Evolutionary conservation across 2,797 vertebrate genomes (phyloP).

Genomic region (Semaprochilodus insignis): DNA sequence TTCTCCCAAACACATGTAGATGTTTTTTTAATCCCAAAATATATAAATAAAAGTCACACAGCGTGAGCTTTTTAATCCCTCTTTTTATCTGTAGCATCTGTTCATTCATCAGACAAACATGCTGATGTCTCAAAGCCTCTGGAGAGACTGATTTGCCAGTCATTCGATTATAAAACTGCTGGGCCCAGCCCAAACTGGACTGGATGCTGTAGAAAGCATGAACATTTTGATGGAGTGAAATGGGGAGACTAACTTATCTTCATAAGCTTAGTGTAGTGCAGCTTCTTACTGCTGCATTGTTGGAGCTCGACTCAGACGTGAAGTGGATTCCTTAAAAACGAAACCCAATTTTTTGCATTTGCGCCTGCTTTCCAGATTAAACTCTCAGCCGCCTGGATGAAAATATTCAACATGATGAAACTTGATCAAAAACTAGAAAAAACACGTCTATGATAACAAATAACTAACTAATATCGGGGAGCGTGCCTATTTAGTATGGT

Average conservation of each 20-base stretch:
- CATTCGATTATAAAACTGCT: not conserved
- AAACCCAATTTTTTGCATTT: not conserved
- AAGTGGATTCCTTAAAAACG: not conserved
- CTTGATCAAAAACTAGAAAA: too few species aligned
- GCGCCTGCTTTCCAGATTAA: not conserved
- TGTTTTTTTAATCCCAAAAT: not conserved
- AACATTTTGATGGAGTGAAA: not conserved
- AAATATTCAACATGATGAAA: not conserved
- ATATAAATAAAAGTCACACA: not conserved
- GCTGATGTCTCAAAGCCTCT: not conserved
- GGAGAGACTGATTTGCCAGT: not conserved
- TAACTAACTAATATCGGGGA: too few species aligned
- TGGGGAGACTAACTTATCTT: not conserved
- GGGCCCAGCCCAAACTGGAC: not conserved
- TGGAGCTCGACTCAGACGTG: not conserved
- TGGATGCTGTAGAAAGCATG: not conserved
- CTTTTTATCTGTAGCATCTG: constrained; percentile 1
- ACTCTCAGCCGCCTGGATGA: not conserved
- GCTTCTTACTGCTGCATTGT: not conserved
- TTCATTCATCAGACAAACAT: not conserved
- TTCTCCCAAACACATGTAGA: not conserved
- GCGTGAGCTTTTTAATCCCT: not conserved
- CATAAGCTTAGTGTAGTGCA: not conserved
- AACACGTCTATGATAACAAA: too few species aligned
- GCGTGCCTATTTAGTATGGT: too few species aligned